Conservation (phyloP, 2,797 vertebrate species). For the Fundulus diaphanus region DNA sequence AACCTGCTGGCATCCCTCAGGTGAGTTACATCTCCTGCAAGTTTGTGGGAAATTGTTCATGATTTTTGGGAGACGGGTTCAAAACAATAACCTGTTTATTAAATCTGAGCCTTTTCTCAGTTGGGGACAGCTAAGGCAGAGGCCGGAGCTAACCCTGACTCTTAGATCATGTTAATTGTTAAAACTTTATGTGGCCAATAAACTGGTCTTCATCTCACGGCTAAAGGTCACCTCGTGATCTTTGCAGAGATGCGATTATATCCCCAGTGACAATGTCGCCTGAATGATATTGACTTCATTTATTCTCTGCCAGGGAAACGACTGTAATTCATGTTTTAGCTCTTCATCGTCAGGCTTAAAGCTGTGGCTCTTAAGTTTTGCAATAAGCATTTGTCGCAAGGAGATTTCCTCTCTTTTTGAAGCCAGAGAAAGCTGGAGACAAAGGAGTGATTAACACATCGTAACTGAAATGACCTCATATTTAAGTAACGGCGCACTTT, state of each 20-base stretch:
- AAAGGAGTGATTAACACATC: background rate
- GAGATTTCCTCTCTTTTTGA: conserved; percentile 21
- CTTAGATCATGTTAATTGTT: background rate
- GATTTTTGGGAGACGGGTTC: background rate
- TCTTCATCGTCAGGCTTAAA: background rate
- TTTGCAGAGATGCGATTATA: too few species aligned
- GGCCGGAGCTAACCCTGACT: background rate
- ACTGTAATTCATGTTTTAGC: background rate
- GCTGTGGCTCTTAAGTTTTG: background rate
- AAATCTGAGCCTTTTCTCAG: background rate
- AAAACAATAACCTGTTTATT: background rate
- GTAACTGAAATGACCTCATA: background rate
- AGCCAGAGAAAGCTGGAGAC: background rate
- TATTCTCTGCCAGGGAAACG: background rate
- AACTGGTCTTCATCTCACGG: too few species aligned
- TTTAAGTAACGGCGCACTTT: background rate
- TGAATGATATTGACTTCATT: background rate
- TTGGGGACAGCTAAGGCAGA: background rate
- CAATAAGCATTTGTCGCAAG: conserved; percentile 35
- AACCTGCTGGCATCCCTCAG: conserved; percentile 69
- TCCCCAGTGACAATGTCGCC: too few species aligned
- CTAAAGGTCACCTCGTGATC: too few species aligned
- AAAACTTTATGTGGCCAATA: too few species aligned
- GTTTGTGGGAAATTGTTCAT: background rate
- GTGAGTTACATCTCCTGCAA: conserved; percentile 61